phyloP scores from a whole-genome alignment of 1,140 invertebrate genomes.

The Leptinotarsa texana region DNA sequence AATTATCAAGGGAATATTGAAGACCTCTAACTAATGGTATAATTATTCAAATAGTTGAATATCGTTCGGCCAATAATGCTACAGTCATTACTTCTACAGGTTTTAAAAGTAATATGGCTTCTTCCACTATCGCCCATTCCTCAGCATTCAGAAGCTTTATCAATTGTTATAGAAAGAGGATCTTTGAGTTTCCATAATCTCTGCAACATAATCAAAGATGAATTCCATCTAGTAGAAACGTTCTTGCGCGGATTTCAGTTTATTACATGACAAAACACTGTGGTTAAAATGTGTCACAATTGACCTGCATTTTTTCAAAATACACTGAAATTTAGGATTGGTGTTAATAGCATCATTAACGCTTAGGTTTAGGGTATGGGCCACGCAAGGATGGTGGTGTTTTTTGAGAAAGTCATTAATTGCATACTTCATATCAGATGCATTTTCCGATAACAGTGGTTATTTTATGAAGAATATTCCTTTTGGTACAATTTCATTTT shows the following conservation, averaged over 20 bases:
- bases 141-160: conserved; percentile 13
- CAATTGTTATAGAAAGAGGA: conserved; percentile 18
- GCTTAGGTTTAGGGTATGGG: not conserved
- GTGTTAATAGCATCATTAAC: not conserved
- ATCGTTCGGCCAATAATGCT: conserved; percentile 36
- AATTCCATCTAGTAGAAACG: conserved; percentile 48
- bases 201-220: conserved; percentile 47
- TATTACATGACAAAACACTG: conserved; percentile 30
- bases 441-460: conserved; percentile 9
- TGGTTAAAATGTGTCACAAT: conserved; percentile 37
- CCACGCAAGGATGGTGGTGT: conserved; percentile 18
- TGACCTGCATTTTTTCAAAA: conserved; percentile 24
- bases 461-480: conserved; percentile 18
- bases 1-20: conserved; percentile 11
- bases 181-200: conserved; percentile 34
- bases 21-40: conserved; percentile 10
- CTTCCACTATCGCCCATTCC: not conserved
- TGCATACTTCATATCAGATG: not conserved
- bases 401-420: conserved; percentile 6
- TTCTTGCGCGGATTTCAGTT: conserved; percentile 32
- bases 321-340: conserved; percentile 13
- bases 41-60: conserved; percentile 38
- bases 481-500: not conserved
- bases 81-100: conserved; percentile 23
- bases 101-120: not conserved